Base-by-base conservation (phyloP, 1,140 invertebrate genomes). In the Anastatus disparis region DNA sequence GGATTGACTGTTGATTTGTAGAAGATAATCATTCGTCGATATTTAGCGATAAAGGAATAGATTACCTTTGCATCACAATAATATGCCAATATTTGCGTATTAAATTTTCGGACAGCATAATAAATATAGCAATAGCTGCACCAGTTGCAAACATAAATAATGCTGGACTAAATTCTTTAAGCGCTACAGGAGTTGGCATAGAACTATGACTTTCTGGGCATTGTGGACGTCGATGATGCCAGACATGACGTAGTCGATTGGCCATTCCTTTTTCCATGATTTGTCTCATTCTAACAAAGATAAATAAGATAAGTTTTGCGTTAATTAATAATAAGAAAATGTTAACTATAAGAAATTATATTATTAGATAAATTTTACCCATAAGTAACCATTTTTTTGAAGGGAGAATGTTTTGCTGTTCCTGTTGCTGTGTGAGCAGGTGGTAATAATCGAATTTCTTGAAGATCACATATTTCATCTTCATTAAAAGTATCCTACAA, bases 381-480 rank as follows among this genome's bases (percentile, higher is more conserved):
- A 65, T 79, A 81, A 38, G 46, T 80, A 40, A 80, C n/a, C 70
- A 82, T 76, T 76, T 81, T 78, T 50, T 75, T 81, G 48, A 81
- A 82, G 15, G 81, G 79, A 12, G 80, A 81, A n/a, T 59, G 42
- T 44, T 79, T 82, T 15, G 73, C 67, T 29, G 78, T 77, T 9
- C 72, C 53, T 24, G 77, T 55, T 48, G 74, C 68, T 15, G 77
- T 66, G 17, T 75, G 48, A 48, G 72, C 50, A 3, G 75, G 70
- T 22, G 64, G 58, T 50, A 76, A 59, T 22, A 82, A 10, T 63
- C 64, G 48, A 24, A 83, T 68, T 71, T 82, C 80, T 3, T 76
- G 56, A 12, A 83, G 65, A 50, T 82, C 81, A 46, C 82, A 83
- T 26, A 82, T 79, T 71, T 82, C 74, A 20, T 74, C 68, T 65